Base-by-base conservation (phyloP, 2,888 invertebrate species). In the Hylaea fasciaria region DNA sequence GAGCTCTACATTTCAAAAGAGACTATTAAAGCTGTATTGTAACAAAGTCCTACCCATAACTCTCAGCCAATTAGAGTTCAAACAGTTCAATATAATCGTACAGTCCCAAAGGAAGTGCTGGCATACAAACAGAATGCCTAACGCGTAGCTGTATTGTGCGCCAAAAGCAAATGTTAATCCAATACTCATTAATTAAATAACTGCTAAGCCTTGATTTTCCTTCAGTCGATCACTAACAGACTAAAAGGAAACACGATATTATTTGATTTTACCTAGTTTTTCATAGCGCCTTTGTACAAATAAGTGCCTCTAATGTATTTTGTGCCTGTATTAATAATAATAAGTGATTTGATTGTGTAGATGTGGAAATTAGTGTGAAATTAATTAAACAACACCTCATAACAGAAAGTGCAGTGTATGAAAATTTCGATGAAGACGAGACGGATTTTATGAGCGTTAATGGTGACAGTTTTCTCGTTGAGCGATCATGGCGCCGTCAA, bases 401-500 rank as follows among this genome's bases (percentile, higher is more conserved):
- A 12, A n/a, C 13, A 50, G 13, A 64, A 62, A 55, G 50, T 53
- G 57, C 41, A 55, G 51, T 57, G 54, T 41, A 32, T 40, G 43
- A 45, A 55, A 56, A 43, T 61, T 64, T 49, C 32, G 16, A 64
- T 66, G 57, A 72, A 60, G 62, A 64, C 49, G 60, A 71, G 73
- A 73, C 62, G 70, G 68, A 78, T 82, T 89, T 82, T 81, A 91
- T 91, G 91, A 82, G 78, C 82, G 84, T 87, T 82, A 80, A 95
- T 95, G 95, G 95, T 95, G 91, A 94, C 95, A 89, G 94, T 95
- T 89, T 94, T 95, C 82, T 89, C 94, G 65, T 87, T 94, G 76
- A 93, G 92, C 82, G 93, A 94, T 41, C 86, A 92, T 91, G 92
- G 91, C 92, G 88, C 92, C 94, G 83, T 90, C 90, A 91, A 91